A percentile compares a stretch with the other conserved stretches of the same genome.
Evolutionary conservation across 2,797 vertebrate genomes (phyloP).

Genomic region (Scarus forsteni): DNA sequence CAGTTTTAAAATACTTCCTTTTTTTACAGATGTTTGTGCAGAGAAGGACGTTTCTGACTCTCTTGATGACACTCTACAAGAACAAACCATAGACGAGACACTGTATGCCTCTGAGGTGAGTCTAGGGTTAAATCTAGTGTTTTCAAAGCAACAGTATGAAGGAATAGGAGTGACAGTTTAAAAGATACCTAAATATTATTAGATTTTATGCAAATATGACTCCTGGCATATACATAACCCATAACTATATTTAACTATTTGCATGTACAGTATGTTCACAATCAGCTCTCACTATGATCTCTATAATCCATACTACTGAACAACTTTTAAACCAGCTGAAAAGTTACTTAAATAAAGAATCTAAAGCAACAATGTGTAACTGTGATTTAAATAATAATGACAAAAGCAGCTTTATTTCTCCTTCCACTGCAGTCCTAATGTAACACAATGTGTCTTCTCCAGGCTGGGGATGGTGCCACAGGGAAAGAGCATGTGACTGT

Average conservation of each 20-base stretch:
- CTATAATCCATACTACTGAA: too few relatives aligned
- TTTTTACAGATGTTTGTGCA: conserved; percentile 76
- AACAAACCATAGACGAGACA: conserved; percentile 68
- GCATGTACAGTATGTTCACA: too few relatives aligned
- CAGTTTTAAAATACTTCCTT: neutral
- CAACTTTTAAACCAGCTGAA: too few relatives aligned
- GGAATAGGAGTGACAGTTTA: too few relatives aligned
- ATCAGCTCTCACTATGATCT: too few relatives aligned
- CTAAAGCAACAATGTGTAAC: too few relatives aligned
- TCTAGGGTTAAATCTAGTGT: neutral
- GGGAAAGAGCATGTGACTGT: conserved; percentile 81
- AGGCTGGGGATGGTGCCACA: conserved; percentile 72
- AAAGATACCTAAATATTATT: too few relatives aligned
- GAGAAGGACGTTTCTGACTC: conserved; percentile 52
- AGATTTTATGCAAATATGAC: too few relatives aligned
- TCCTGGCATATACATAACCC: too few relatives aligned
- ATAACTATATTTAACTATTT: too few relatives aligned
- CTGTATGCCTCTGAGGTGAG: conserved; percentile 82
- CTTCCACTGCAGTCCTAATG: conserved; percentile 4
- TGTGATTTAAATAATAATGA: too few relatives aligned
- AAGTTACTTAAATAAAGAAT: too few relatives aligned
- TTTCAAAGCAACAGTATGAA: neutral
- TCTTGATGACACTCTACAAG: conserved; percentile 71
- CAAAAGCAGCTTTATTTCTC: neutral
- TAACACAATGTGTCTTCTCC: conserved; percentile 12